Evolutionary conservation across 92 coral and sea anemone genomes (phyloP), one percentile per base, ranked within the genome.

Genomic region (Blastomussa wellsi): DNA sequence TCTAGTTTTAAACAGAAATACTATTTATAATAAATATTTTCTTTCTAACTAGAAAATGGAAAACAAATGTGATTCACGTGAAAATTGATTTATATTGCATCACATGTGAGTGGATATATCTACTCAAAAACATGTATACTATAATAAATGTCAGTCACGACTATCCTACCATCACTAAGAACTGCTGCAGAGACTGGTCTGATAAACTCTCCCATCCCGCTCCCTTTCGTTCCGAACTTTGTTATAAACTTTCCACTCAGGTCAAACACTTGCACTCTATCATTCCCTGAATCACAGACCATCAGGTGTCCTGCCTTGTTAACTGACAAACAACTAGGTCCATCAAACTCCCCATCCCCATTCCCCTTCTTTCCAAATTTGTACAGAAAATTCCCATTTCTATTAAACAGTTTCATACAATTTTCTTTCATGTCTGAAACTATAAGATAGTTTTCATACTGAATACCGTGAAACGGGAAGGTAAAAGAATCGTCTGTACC

Each of bases 231-330:
- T 33, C 65, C 74, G 32, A 62, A 79, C 28, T 39, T 44, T 5
- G 57, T 26, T 0, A 38, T 6, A 64, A 79, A 79, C 51, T 47
- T 77, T 73, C 78, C 82, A 24, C 39, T 53, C 52, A 37, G 62
- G 29, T 79, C 72, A 17, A 79, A 60, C 22, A 79, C 49, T 35
- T 79, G 82, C 36, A 79, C 5, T 15, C 82, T 59, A 37, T 36
- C 52, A 65, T 79, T 78, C 1, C 0, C 10, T 55, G 7, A 13
- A 60, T 79, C 83, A 79, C 74, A 79, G 6, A 79, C 73, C 52
- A 79, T 44, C 83, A 79, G 39, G 11, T 59, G 83, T 35, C 73
- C 83, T 79, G 83, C 72, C 74, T 62, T 79, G 83, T 78, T 29
- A n/a, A 78, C 31, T 55, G 82, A 55, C 51, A 78, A 39, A 32